phyloP scores from a whole-genome alignment of 2,888 invertebrate genomes.

The Sarcophaga subvicina region DNA sequence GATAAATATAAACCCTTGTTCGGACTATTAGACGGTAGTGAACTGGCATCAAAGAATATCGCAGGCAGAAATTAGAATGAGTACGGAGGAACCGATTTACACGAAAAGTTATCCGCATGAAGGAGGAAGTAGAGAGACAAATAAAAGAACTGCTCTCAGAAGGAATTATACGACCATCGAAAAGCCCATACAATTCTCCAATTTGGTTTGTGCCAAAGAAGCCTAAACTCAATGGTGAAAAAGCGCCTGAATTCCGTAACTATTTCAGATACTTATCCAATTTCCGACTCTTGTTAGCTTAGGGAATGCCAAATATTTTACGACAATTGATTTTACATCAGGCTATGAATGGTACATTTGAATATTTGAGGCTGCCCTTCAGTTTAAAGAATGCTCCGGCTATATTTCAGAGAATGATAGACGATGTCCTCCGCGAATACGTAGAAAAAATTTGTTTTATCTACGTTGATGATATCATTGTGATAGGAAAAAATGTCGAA shows the following conservation, averaged over 20 bases:
- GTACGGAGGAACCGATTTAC: conserved; percentile 6
- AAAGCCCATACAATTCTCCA: conserved; percentile 72
- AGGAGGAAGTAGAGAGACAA: conserved; percentile 14
- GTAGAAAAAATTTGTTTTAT: background rate
- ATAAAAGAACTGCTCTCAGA: conserved; percentile 66
- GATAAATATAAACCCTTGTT: conserved; percentile 5
- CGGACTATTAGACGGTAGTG: background rate
- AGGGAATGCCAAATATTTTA: conserved; percentile 67
- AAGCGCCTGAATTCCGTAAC: conserved; percentile 67
- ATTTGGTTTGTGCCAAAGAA: conserved; percentile 72
- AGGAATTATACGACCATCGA: conserved; percentile 73
- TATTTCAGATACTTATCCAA: conserved; percentile 65
- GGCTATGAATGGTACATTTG: conserved; percentile 46
- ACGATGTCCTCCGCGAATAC: background rate
- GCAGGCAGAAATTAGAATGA: background rate
- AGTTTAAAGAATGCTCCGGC: background rate
- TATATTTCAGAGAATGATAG: background rate
- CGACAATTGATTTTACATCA: conserved; percentile 67
- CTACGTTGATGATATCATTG: background rate
- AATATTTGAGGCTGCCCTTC: background rate
- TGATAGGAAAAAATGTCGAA: background rate
- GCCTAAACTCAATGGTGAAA: conserved; percentile 63
- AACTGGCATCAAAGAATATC: background rate
- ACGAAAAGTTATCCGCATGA: conserved; percentile 12
- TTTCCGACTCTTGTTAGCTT: conserved; percentile 68